Evolutionary conservation across 2,113 vertebrate genomes (phyloP).

Genomic region (Rhodinocichla rosea): DNA sequence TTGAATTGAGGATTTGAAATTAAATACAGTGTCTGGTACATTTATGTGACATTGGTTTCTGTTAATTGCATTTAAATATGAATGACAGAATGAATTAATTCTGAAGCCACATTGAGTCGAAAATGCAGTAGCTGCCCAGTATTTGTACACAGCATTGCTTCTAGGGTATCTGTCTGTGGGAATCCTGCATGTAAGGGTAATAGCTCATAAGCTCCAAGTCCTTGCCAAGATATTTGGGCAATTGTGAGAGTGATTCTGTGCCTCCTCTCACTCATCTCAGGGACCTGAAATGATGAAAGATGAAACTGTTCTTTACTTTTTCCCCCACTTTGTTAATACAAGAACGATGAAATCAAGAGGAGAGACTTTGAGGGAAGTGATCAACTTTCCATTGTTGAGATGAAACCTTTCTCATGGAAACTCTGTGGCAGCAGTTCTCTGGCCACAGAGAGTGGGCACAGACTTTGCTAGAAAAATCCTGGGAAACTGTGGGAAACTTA

Average conservation of each 20-base stretch:
- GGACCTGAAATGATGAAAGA: neutral
- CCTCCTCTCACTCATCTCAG: fast-evolving
- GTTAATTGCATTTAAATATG: neutral
- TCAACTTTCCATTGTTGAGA: neutral
- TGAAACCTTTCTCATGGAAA: neutral
- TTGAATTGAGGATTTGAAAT: neutral
- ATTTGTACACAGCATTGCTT: neutral
- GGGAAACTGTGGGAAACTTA: too few relatives aligned
- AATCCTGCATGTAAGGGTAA: neutral
- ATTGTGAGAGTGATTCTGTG: neutral
- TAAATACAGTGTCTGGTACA: neutral
- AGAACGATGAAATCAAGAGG: neutral
- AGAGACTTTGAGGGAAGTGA: neutral
- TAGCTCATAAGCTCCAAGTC: neutral
- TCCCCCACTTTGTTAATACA: fast-evolving
- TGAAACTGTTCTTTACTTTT: neutral
- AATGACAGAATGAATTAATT: neutral
- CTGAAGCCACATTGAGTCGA: neutral
- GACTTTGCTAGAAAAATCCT: too few relatives aligned
- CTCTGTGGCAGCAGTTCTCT: too few relatives aligned
- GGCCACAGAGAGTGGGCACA: too few relatives aligned
- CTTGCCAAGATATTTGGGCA: neutral
- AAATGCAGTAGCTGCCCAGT: neutral
- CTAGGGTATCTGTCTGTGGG: neutral
- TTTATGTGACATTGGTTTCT: neutral